Evolutionary conservation across 2,888 invertebrate species (phyloP).

Genomic region (Stenichneumon culpator): DNA sequence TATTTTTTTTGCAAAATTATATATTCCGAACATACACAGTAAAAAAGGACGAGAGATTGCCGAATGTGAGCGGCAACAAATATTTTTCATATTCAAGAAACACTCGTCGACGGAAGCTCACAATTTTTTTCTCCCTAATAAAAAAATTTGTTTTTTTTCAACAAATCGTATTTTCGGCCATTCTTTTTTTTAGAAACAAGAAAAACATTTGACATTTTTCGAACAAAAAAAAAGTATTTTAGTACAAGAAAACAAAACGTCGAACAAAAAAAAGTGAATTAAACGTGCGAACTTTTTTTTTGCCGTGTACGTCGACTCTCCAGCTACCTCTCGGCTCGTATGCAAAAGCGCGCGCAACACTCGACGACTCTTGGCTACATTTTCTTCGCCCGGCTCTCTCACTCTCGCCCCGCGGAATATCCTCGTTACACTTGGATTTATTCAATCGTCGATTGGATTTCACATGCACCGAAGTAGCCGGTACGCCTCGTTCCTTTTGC

Average conservation of each 20-base stretch:
- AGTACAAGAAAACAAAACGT: too few species aligned
- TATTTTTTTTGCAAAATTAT: too few species aligned
- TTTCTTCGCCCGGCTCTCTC: not conserved
- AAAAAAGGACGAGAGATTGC: too few species aligned
- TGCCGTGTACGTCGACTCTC: not conserved
- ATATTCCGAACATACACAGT: too few species aligned
- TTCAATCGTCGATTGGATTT: constrained; percentile 52
- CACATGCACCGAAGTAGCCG: constrained; percentile 40
- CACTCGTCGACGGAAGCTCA: too few species aligned
- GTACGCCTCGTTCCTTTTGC: constrained; percentile 16
- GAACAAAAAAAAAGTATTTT: too few species aligned
- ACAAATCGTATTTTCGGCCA: too few species aligned
- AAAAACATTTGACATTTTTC: too few species aligned
- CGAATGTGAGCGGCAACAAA: too few species aligned
- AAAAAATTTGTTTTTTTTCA: too few species aligned
- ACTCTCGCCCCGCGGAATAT: constrained; percentile 32
- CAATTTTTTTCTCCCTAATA: too few species aligned
- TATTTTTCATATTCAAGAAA: not conserved
- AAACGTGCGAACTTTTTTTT: not conserved
- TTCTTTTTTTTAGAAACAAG: too few species aligned
- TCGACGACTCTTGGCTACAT: not conserved
- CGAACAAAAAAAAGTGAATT: not conserved
- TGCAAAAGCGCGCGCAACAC: constrained; percentile 10
- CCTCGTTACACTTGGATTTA: constrained; percentile 58
- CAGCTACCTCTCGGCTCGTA: not conserved